These are phyloP conservation scores for Brachyistius frenatus DNA, from an alignment of 2,113 vertebrate genomes.

Conservation along the genomic window DNA sequence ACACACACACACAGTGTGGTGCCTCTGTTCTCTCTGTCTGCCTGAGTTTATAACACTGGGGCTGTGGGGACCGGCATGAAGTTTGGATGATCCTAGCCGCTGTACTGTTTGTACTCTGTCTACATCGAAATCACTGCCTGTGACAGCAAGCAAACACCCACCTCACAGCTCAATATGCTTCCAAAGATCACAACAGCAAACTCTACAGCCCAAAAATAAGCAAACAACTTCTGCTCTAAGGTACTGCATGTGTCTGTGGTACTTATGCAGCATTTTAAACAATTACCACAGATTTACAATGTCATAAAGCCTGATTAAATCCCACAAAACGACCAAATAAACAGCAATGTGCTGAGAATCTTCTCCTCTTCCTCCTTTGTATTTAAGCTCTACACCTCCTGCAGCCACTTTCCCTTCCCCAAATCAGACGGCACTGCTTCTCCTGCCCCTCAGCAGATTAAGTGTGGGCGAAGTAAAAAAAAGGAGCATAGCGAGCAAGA, in stretches of 20 bases:
- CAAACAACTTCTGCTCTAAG: conserved; percentile 11
- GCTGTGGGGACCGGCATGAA: conserved; percentile 49
- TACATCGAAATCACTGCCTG: conserved; percentile 35
- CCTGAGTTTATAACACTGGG: conserved; percentile 40
- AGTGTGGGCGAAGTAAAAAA: conserved; percentile 47
- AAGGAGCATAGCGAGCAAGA: conserved; percentile 28
- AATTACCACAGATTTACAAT: background rate
- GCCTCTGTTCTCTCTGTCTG: conserved; percentile 33
- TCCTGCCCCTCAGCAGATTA: conserved; percentile 43
- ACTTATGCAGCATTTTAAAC: background rate
- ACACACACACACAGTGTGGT: conserved; percentile 14
- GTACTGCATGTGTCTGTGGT: background rate
- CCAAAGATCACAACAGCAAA: conserved; percentile 28
- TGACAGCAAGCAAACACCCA: conserved; percentile 51
- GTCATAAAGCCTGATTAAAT: background rate
- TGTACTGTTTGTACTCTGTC: conserved; percentile 56
- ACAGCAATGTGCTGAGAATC: background rate
- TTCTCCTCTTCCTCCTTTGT: background rate
- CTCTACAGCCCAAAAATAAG: conserved; percentile 15
- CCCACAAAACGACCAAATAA: background rate
- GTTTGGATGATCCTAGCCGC: conserved; percentile 42
- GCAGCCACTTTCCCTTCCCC: background rate
- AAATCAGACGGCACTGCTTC: conserved; percentile 41
- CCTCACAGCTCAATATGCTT: conserved; percentile 47
- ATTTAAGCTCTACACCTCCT: conserved; percentile 29